phyloP scores from a whole-genome alignment of 64 coral and sea anemone genomes.

The Trachythela sp. region DNA sequence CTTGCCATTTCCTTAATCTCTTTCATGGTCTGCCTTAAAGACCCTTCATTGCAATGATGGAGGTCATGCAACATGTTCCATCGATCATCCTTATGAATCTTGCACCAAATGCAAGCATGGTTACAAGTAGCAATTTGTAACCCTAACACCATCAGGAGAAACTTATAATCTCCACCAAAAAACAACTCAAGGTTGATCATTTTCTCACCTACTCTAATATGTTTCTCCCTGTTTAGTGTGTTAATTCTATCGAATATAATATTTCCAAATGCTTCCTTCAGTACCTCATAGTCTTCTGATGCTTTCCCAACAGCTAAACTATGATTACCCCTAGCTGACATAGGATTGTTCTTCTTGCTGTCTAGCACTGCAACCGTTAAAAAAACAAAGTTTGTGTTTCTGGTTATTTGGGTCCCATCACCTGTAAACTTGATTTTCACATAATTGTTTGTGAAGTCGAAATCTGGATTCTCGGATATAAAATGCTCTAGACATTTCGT shows the following conservation, averaged over 20 bases:
- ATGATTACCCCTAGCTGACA: constrained; percentile 30
- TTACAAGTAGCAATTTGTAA: constrained; percentile 34
- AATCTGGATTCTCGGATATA: constrained; percentile 8
- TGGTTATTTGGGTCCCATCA: constrained; percentile 27
- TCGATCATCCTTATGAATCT: constrained; percentile 36
- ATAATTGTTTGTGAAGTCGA: neutral
- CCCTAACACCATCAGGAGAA: constrained; percentile 44
- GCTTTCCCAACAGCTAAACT: constrained; percentile 26
- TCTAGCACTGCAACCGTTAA: constrained; percentile 38
- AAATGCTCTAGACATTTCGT: constrained; percentile 5
- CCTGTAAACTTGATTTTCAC: constrained; percentile 38
- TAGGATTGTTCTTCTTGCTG: constrained; percentile 8
- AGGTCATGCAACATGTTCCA: constrained; percentile 21
- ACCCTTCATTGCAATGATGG: constrained; percentile 10
- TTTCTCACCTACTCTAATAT: neutral
- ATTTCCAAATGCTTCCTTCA: constrained; percentile 13
- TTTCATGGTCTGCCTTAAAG: constrained; percentile 18
- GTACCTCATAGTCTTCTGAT: constrained; percentile 3
- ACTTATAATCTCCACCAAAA: constrained; percentile 38
- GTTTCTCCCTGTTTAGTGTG: neutral
- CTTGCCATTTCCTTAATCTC: constrained; percentile 28
- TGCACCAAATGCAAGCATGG: constrained; percentile 51
- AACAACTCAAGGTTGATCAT: neutral
- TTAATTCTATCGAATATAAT: neutral
- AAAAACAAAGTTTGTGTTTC: constrained; percentile 37